phyloP scores from a whole-genome alignment of 2,113 vertebrate species.

The Melanostigma gelatinosum region DNA sequence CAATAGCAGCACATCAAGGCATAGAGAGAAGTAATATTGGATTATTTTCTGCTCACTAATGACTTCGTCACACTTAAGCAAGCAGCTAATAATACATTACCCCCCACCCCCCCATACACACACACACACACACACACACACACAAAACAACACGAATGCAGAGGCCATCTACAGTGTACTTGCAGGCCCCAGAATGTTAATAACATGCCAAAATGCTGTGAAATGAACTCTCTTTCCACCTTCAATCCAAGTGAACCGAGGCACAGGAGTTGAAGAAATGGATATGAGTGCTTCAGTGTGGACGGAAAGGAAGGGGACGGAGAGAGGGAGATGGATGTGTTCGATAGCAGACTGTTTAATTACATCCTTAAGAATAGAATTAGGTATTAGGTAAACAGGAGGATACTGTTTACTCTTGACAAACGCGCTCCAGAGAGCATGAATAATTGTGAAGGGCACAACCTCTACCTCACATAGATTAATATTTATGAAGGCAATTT shows the following conservation, averaged over 20 bases:
- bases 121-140: neutral
- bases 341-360: conserved; percentile 64
- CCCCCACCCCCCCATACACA: too few relatives aligned
- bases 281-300: conserved; percentile 8
- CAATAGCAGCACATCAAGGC: conserved; percentile 37
- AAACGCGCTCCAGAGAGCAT: conserved; percentile 64
- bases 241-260: conserved; percentile 55
- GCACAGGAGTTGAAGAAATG: conserved; percentile 9
- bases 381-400: conserved; percentile 70
- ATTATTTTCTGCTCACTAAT: conserved; percentile 66
- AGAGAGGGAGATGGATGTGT: conserved; percentile 62
- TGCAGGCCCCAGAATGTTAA: conserved; percentile 28
- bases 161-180: conserved; percentile 14
- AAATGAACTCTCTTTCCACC: conserved; percentile 64
- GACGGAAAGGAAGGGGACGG: neutral
- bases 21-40: conserved; percentile 28
- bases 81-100: conserved; percentile 55
- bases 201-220: conserved; percentile 61
- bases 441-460: conserved; percentile 73
- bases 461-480: conserved; percentile 64
- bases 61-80: conserved; percentile 64
- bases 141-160: conserved; percentile 21
- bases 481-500: conserved; percentile 78
- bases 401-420: conserved; percentile 73
- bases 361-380: conserved; percentile 65